Evolutionary conservation across 2,797 vertebrate genomes (phyloP), one percentile per base, ranked within the genome.

Genomic region (Falco naumanni): DNA sequence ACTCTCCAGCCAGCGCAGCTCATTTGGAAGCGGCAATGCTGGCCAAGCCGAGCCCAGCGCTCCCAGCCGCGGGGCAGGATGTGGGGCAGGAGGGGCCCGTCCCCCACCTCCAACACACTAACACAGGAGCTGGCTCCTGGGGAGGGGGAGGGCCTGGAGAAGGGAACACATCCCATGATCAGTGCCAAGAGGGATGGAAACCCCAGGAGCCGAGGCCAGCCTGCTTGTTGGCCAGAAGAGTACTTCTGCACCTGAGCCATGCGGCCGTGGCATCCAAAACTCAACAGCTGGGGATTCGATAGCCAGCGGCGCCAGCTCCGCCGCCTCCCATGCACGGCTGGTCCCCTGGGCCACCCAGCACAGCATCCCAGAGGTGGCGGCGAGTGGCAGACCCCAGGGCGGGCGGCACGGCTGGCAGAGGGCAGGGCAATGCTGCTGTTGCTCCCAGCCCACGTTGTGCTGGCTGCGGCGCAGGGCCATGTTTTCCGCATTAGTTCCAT

Each of bases 401-500:
- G 1, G 68, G 43, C 0, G 6, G 59, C 51, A 16, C 1, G 18
- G 61, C 54, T 29, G 82, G 71, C 53, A 13, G 61, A 70, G 72
- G n/a, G 77, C 91, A 92, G 76, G 88, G 54, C 0, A 16, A 34
- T 56, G 84, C 54, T 0, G 20, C 57, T 6, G 78, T 33, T 0
- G 4, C 80, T 90, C 82, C 31, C 81, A 76, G 86, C 72, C 72
- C 37, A 16, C 11, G 25, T 9, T 9, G 65, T 47, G 45, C 75
- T 2, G 76, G 87, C 87, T 39, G 72, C 13, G 2, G 89, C 5
- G 1, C 12, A 12, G 68, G 72, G 70, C 93, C 96, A 78, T 68
- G 93, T 93, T 96, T 95, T 94, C 93, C 59, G 81, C 85, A 93
- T 96, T 95, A 93, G 95, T 95, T 96, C 96, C 96, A 95, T 93